Evolutionary conservation across 2,113 vertebrate species (phyloP).

Genomic region (Pteronura brasiliensis): DNA sequence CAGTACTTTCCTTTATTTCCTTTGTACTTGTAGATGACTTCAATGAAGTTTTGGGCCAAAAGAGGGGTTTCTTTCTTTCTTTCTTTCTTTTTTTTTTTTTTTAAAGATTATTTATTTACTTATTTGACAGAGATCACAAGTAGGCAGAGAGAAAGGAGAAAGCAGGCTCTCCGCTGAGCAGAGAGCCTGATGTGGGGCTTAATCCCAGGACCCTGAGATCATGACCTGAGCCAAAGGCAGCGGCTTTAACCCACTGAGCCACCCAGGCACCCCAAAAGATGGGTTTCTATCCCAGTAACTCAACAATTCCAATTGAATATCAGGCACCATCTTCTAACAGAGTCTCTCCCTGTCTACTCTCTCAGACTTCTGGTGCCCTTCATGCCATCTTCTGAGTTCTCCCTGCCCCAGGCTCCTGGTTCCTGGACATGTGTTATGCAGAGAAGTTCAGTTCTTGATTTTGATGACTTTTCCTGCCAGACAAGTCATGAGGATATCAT

Average conservation of each 20-base stretch:
- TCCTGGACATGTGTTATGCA: rapidly evolving
- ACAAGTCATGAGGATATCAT: neutral
- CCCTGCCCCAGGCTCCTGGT: rapidly evolving
- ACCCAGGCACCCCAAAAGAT: too few species aligned
- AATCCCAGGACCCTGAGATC: too few species aligned
- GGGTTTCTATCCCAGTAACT: neutral
- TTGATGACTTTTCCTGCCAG: neutral
- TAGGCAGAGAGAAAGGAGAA: too few species aligned
- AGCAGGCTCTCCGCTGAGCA: too few species aligned
- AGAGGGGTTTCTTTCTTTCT: neutral
- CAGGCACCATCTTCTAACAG: neutral
- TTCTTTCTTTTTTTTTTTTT: too few species aligned
- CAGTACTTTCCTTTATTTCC: neutral
- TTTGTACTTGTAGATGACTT: neutral
- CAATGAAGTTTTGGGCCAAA: neutral
- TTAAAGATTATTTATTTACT: too few species aligned
- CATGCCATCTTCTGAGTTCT: too few species aligned
- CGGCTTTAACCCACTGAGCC: too few species aligned
- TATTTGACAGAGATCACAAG: too few species aligned
- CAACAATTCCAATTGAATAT: too few species aligned
- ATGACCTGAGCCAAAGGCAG: too few species aligned
- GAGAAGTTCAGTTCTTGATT: neutral
- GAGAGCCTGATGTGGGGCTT: too few species aligned
- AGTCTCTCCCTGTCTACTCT: neutral
- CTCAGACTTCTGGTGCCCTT: neutral